A percentile compares a stretch with the other conserved stretches of the same genome.
These are phyloP conservation scores for Tenebrosternarchus preto DNA, from an alignment of 2,113 vertebrate genomes.

Conservation along the genomic window DNA sequence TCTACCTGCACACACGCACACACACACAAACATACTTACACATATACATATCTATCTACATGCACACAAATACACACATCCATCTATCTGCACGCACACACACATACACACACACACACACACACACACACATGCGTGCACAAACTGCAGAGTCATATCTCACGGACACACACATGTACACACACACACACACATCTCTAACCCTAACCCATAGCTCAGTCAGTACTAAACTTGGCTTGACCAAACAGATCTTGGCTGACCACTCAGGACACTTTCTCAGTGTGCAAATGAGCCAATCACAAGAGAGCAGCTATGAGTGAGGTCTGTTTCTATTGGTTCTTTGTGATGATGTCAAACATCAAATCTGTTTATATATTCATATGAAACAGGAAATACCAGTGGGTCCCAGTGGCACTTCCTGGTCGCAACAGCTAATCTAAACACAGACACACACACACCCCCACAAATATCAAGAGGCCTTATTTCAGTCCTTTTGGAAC, in stretches of 20 bases:
- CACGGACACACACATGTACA: not conserved
- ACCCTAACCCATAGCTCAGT: no score
- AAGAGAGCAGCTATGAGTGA: no score
- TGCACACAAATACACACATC: no score
- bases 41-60: no score
- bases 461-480: not conserved
- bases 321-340: not conserved
- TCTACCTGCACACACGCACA: not conserved
- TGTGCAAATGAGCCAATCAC: no score
- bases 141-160: no score
- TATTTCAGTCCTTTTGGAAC: not conserved
- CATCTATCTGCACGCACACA: no score
- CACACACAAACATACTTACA: not conserved
- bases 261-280: no score
- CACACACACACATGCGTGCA: no score
- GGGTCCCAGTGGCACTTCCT: constrained; percentile 65
- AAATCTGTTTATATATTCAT: constrained; percentile 54
- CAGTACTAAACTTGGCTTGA: no score
- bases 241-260: no score
- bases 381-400: constrained; percentile 72
- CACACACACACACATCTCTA: constrained; percentile 4
- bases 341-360: not conserved
- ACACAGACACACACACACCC: constrained; percentile 47
- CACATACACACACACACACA: constrained; percentile 5
- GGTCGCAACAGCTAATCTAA: constrained; percentile 57